Evolutionary conservation across 2,113 vertebrate genomes (phyloP).

Genomic region (Amia ocellicauda): DNA sequence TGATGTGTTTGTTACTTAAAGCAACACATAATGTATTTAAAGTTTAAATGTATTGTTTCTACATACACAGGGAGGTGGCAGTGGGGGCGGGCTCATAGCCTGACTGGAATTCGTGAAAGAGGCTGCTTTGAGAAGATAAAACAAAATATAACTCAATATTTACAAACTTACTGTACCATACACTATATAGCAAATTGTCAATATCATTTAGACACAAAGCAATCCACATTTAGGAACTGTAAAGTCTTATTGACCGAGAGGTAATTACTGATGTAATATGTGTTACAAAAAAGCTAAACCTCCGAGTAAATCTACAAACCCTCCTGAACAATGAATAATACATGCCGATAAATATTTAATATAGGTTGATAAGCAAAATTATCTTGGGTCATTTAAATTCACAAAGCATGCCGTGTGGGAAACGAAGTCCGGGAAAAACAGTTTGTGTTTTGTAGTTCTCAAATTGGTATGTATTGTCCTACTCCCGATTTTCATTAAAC

Average conservation of each 20-base stretch:
- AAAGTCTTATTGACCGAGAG: not conserved
- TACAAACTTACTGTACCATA: too few relatives aligned
- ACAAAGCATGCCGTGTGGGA: slow-evolving; percentile 5
- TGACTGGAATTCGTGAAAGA: too few relatives aligned
- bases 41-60: too few relatives aligned
- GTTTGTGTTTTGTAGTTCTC: not conserved
- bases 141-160: too few relatives aligned
- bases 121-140: too few relatives aligned
- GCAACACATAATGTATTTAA: too few relatives aligned
- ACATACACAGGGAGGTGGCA: too few relatives aligned
- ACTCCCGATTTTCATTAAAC: too few relatives aligned
- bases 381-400: slow-evolving; percentile 20
- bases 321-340: slow-evolving; percentile 12
- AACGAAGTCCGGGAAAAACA: not conserved
- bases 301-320: slow-evolving; percentile 6
- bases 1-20: too few relatives aligned
- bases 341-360: slow-evolving; percentile 19
- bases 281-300: not conserved
- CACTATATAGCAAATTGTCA: not conserved
- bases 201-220: slow-evolving; percentile 4
- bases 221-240: not conserved
- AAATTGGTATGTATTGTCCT: not conserved
- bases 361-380: slow-evolving; percentile 18
- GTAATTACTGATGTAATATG: slow-evolving; percentile 5
- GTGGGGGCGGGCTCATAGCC: too few relatives aligned